Base-by-base conservation (phyloP, 2,113 vertebrate species). In the Coregonus clupeaformis region DNA sequence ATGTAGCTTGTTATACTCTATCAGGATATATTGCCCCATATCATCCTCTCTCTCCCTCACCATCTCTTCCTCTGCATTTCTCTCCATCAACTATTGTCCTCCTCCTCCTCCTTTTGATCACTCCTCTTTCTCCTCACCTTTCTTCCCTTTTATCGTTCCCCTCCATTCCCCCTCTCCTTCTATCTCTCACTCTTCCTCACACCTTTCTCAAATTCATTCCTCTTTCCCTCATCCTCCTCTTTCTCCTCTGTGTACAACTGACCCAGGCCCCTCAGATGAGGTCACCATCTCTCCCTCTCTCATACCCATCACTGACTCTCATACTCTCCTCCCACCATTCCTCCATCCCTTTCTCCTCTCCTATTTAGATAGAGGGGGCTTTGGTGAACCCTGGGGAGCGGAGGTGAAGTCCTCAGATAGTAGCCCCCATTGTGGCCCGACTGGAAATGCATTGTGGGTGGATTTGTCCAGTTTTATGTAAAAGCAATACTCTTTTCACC, bases 381-480 rank as follows among this genome's bases (percentile, higher is more conserved):
- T 93, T 83, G 88, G 82, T 55, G 74, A 79, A 84, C 91, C 93
- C 94, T 91, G 85, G 90, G 87, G 85, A 81, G 76, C 91, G 94
- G 94, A 95, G 94, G 95, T 93, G 95, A 96, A 95, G 96, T 95
- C 95, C 94, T 90, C 94, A 95, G 96, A 97, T 96, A 95, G 94
- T 92, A 94, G 94, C 93, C 92, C 95, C 92, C 94, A 96, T 97
- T 98, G 96, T 98, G 95, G 94, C 94, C 94, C 93, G 90, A 94
- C 94, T 95, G 95, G 94, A 95, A 94, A 95, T 93, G 96, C 94
- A 96, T 98, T 97, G 96, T 97, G 94, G 94, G 93, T 95, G 96
- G 97, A 99, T 99, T 99, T 99, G 97, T 98, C 95, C 96, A 95
- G 96, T 98, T 97, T 96, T 97, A 97, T 98, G 96, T 97, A 97